Base-by-base conservation (phyloP, 2,113 vertebrate genomes). In the Plecotus auritus region DNA sequence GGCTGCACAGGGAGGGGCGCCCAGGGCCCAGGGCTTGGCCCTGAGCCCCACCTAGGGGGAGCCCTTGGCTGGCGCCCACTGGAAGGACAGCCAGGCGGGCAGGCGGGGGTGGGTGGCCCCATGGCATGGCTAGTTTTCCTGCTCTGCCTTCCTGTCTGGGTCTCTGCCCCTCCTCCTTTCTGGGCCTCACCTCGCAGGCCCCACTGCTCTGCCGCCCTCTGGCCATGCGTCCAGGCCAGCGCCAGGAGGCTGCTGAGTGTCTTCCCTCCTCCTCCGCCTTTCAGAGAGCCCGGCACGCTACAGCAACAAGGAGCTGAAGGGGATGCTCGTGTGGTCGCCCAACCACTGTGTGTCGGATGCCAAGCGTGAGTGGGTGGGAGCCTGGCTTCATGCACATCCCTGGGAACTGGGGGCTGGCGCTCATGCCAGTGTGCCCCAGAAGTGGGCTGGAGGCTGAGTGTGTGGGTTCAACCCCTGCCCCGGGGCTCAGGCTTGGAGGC, bases 281-380 rank as follows among this genome's bases (percentile, higher is more conserved):
- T 37, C 97, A 99, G 99, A 99, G 97, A 98, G 98, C 92, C 98
- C 98, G 0, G 95, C 98, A 1, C 98, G 98, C 70, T 99, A 98
- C 80, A 98, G 96, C 94, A 99, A 99, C 96, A 99, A 98, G 96
- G 99, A 99, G 93, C 98, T 99, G 96, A 99, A 99, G 97, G 99
- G 99, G 95, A 99, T 99, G 99, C 91, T 99, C 92, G 99, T 99
- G 42, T 99, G 99, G 99, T 99, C 99, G 18, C 99, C 99, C 69
- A 99, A 99, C 96, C 98, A 97, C 90, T 98, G 97, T 30, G 99
- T 99, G n/a, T 99, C 99, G 2, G 99, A 99, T 88, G 98, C 99
- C 85, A 99, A 99, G 98, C 97, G 99, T 99, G 98, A 99, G 99
- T 97, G 42, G 89, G 61, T 22, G 26, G 83, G 47, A 37, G 18